phyloP scores from a whole-genome alignment of 1,140 invertebrate genomes.

The Pseudobourletiella spinata region DNA sequence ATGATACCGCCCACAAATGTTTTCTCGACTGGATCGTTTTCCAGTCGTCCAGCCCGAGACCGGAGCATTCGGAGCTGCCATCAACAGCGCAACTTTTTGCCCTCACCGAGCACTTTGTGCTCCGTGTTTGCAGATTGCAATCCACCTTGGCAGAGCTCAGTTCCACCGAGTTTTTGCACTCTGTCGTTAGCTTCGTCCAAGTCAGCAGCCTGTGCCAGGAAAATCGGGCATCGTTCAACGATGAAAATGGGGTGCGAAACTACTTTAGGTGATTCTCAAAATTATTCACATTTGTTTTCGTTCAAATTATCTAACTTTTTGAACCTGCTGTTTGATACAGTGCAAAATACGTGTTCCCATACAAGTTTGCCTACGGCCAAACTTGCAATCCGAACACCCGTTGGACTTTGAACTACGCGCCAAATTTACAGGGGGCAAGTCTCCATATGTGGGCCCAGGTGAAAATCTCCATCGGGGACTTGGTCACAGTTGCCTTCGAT shows the following conservation, averaged over 20 bases:
- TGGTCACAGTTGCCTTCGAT: not conserved
- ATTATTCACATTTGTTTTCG: not conserved
- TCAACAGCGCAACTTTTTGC: not conserved
- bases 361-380: not conserved
- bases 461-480: not conserved
- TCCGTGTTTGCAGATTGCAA: not conserved
- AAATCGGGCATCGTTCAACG: not conserved
- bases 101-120: not conserved
- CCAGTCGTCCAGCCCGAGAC: not conserved
- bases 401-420: conserved; percentile 4
- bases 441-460: not conserved
- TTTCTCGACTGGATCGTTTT: not conserved
- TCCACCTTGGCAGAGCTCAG: not conserved
- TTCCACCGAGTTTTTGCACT: not conserved
- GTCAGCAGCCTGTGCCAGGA: not conserved
- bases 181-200: not conserved
- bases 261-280: not conserved
- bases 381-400: not conserved
- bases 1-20: not conserved
- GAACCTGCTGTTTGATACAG: not conserved
- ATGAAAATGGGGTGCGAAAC: not conserved
- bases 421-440: not conserved
- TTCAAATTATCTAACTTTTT: not conserved
- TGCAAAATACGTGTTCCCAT: conserved; percentile 2
- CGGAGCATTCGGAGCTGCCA: not conserved